Evolutionary conservation across 2,113 vertebrate species (phyloP), one percentile per base, ranked within the genome.

Genomic region (Ondatra zibethicus): DNA sequence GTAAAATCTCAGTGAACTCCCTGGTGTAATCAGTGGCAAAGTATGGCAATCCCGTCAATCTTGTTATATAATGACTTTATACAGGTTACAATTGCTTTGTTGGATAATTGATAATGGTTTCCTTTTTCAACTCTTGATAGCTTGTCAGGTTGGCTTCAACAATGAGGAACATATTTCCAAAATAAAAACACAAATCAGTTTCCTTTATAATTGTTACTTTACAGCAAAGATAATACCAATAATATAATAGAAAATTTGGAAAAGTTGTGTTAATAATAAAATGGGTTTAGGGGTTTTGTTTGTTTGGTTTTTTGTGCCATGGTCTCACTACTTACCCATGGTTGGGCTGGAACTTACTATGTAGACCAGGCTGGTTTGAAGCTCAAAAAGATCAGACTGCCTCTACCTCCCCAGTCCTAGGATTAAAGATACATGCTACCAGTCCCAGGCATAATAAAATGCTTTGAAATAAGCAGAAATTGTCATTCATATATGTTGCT

Each of bases 141-240:
- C 39, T 55, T 8, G 47, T 87, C 80, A 90, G n/a, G 55, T 96
- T 89, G 96, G 81, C 36, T 88, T 95, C 88, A 92, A 75, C 65
- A 97, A 63, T 66, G 68, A 61, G n/a, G 76, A 89, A 33, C 42
- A 52, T 63, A 19, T 84, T 97, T 95, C 92, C 68, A 94, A 92
- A 95, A 73, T 96, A 16, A 61, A 96, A 96, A 96, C n/a, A 16
- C 45, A 90, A 88, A 58, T 93, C 36, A 55, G 25, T 84, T 89
- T 95, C 2, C 47, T 88, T 96, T 94, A 33, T 96, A 94, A 73
- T 91, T 29, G 19, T 86, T 65, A 75, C 25, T 77, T 81, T 94
- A 63, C 91, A 93, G 58, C 36, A 92, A 65, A 16, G 0, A 17
- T 50, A 80, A 52, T 73, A 89, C 47, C 58, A 90, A 25, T 82